These are phyloP conservation scores for Eristalis pertinax DNA, from an alignment of 2,888 invertebrate species.

Conservation along the genomic window DNA sequence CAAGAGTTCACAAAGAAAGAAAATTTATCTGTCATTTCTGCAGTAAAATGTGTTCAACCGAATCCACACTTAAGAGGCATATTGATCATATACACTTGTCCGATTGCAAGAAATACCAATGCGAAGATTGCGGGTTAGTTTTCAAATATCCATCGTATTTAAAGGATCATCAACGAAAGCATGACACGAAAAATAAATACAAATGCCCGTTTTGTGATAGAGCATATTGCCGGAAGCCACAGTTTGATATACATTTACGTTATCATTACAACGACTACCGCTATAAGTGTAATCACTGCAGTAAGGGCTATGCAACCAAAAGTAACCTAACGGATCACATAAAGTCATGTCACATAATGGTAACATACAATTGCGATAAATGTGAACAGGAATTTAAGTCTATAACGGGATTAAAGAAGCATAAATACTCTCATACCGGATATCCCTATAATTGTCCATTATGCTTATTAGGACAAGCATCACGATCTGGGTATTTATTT, in stretches of 20 bases:
- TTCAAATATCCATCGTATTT: constrained; percentile 54
- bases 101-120: constrained; percentile 57
- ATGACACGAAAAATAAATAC: constrained; percentile 28
- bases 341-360: constrained; percentile 37
- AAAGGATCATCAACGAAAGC: constrained; percentile 52
- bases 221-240: constrained; percentile 47
- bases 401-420: constrained; percentile 52
- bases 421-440: constrained; percentile 53
- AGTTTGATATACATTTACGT: constrained; percentile 68
- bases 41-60: constrained; percentile 39
- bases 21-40: constrained; percentile 44
- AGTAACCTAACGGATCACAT: constrained; percentile 60
- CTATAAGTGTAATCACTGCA: constrained; percentile 72
- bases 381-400: constrained; percentile 59
- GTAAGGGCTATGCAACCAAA: constrained; percentile 64
- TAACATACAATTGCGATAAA: constrained; percentile 52
- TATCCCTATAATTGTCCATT: constrained; percentile 59
- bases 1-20: constrained; percentile 14
- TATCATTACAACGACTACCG: constrained; percentile 72
- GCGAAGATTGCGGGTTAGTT: constrained; percentile 58
- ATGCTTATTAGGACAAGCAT: constrained; percentile 49
- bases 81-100: constrained; percentile 42
- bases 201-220: constrained; percentile 54
- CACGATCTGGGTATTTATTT: constrained; percentile 52
- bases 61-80: constrained; percentile 37